Percentiles rank a stretch among this genome's conserved stretches.
These are phyloP conservation scores for Luidia sarsii DNA, from an alignment of 53 echinoderm and acorn worm genomes.

Conservation along the genomic window DNA sequence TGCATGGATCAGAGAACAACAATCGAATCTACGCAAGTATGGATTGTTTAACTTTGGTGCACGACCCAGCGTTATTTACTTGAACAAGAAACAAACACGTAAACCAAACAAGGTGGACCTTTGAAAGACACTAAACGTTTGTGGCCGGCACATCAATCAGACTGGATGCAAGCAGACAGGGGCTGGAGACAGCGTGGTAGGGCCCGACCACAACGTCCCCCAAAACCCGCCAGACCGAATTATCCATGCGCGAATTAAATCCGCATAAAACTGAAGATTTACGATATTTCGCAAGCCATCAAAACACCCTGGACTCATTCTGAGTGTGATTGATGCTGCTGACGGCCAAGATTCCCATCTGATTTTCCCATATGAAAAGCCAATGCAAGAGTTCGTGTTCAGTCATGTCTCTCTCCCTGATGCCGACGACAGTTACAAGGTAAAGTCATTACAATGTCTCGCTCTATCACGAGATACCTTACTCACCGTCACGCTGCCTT, in stretches of 20 bases:
- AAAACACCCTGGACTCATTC: slow-evolving; percentile 40
- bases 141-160: too few relatives aligned
- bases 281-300: slow-evolving; percentile 4
- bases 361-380: slow-evolving; percentile 46
- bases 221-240: not conserved
- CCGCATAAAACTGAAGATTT: not conserved
- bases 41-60: too few relatives aligned
- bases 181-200: too few relatives aligned
- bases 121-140: too few relatives aligned
- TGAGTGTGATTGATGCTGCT: slow-evolving; percentile 40
- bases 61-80: too few relatives aligned
- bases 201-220: too few relatives aligned
- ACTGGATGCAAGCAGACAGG: too few relatives aligned
- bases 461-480: slow-evolving; percentile 26
- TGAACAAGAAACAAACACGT: too few relatives aligned
- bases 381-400: slow-evolving; percentile 34
- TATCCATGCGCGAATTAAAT: not conserved
- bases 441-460: slow-evolving; percentile 40
- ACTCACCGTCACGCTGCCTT: slow-evolving; percentile 49
- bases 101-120: too few relatives aligned
- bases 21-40: too few relatives aligned
- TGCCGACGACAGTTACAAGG: slow-evolving; percentile 29
- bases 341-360: slow-evolving; percentile 23
- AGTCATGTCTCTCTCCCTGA: slow-evolving; percentile 6
- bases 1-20: too few relatives aligned